Percentiles rank a stretch among this genome's conserved stretches.
Evolutionary conservation across 1,140 invertebrate species (phyloP).

Genomic region (Hyphantria cunea): DNA sequence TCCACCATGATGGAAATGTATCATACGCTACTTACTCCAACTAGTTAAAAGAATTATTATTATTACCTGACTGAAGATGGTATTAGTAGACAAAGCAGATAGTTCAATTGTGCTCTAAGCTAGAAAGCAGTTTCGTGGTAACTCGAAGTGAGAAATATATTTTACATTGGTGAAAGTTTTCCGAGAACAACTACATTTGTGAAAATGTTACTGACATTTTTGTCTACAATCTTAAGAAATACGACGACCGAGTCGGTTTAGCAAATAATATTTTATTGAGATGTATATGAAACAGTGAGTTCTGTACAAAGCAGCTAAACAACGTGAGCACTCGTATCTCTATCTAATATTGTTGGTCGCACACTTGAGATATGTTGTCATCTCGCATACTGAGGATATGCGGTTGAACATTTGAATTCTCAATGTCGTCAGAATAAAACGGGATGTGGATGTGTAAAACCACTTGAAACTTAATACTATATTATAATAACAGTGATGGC

Average conservation of each 20-base stretch:
- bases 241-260: background rate
- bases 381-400: slow-evolving; percentile 7
- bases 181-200: background rate
- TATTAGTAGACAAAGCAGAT: no score
- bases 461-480: background rate
- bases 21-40: no score
- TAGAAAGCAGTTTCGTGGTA: no score
- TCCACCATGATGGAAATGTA: no score
- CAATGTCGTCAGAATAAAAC: background rate
- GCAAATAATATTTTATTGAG: slow-evolving; percentile 2
- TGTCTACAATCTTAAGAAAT: background rate
- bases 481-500: no score
- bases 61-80: no score
- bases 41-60: no score
- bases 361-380: slow-evolving; percentile 15
- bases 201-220: background rate
- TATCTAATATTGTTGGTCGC: slow-evolving; percentile 14
- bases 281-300: slow-evolving; percentile 1
- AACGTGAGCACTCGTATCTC: slow-evolving; percentile 14
- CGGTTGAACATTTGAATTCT: slow-evolving; percentile 6
- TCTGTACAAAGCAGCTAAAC: slow-evolving; percentile 5
- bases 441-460: background rate
- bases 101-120: no score
- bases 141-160: no score
- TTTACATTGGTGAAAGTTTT: no score